Conservation (phyloP, 2,113 vertebrate genomes). For the Sakesphorus luctuosus region DNA sequence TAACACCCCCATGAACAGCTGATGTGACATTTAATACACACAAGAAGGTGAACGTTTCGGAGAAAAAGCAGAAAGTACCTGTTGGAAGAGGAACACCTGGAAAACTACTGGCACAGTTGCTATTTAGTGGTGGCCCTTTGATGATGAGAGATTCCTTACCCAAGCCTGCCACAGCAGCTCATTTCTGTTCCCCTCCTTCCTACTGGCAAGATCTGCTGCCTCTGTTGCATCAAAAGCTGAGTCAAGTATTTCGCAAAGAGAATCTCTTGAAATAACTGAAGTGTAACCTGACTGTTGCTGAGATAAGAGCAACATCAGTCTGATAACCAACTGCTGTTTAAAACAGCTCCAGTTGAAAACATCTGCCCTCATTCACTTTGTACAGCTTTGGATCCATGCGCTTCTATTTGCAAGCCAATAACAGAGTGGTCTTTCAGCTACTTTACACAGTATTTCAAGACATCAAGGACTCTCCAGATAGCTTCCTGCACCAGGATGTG, state of each 20-base stretch:
- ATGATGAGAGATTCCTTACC: neutral
- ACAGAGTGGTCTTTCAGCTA: conserved; percentile 9
- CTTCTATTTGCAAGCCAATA: neutral
- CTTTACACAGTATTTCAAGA: conserved; percentile 16
- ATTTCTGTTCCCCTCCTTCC: neutral
- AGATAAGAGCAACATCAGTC: neutral
- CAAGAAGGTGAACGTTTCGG: neutral
- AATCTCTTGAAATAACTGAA: conserved; percentile 29
- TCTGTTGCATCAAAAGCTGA: neutral
- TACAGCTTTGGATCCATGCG: neutral
- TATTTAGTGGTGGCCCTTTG: accelerated
- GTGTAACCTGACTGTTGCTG: neutral
- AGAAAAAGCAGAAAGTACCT: neutral
- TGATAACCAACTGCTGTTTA: neutral
- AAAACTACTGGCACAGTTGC: neutral
- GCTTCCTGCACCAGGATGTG: neutral
- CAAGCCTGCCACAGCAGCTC: neutral
- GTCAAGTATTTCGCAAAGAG: neutral
- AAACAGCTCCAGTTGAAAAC: conserved; percentile 3
- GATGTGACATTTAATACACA: neutral
- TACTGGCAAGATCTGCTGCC: neutral
- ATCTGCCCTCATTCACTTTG: neutral
- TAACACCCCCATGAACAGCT: neutral
- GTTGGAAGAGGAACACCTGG: neutral
- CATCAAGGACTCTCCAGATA: neutral